Base-by-base conservation (phyloP, 2,888 invertebrate genomes). In the Resseliella maxima region DNA sequence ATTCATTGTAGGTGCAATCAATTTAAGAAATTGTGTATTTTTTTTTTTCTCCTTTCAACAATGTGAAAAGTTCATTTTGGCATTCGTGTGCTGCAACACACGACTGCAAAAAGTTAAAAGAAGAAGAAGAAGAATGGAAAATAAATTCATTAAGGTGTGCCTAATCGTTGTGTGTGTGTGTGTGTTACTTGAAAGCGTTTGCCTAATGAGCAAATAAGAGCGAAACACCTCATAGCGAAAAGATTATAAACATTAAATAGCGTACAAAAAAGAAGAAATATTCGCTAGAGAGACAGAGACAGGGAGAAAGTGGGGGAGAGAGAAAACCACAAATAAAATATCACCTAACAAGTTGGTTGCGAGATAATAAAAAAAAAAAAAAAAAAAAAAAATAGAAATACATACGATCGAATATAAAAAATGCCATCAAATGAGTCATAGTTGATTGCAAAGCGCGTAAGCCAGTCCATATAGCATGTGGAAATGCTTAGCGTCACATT, bases 401-500 rank as follows among this genome's bases (percentile, higher is more conserved):
- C 83, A 21, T 38, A 38, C n/a, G 24, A 83, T n/a, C 72, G 72
- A 72, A 72, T 72, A 83, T 36, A 36, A 36, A 83, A 83, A 83
- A 36, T 83, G 83, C 36, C 83, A 38, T 38, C 83, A 38, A 83
- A 83, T 83, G 83, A 83, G 83, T 83, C 83, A 83, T 83, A n/a
- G n/a, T 83, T 38, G 24, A 24, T 38, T n/a, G 83, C 38, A 83
- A 38, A 35, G 36, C 83, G 38, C 83, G 83, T 38, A 83, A 38
- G 38, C 38, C 81, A 35, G 21, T 54, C 8, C 5, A 36, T 21
- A 36, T 21, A 36, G 38, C n/a, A 38, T 36, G 36, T 83, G 38
- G n/a, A 83, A 83, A 83, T 83, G 83, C 83, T 83, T 38, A 83
- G 38, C 83, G 83, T 83, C 83, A 83, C 8, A 38, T 83, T n/a